Evolutionary conservation across 2,113 vertebrate species (phyloP).

Genomic region (Silurus glanis): DNA sequence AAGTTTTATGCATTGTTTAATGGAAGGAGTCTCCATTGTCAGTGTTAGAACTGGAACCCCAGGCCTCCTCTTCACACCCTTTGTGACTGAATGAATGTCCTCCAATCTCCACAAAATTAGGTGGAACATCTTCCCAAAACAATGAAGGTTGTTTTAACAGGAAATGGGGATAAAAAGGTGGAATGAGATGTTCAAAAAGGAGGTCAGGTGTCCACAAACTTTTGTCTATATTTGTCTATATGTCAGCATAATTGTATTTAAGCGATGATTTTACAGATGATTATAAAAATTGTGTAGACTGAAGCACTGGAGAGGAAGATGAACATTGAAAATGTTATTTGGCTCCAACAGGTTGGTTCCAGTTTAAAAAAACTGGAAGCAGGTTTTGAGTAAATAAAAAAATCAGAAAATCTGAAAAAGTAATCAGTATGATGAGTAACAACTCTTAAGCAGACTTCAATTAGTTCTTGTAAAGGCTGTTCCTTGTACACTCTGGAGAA

Average conservation of each 20-base stretch:
- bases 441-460: background rate
- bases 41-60: background rate
- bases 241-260: too few species aligned
- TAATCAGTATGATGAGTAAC: background rate
- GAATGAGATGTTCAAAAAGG: too few species aligned
- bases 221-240: too few species aligned
- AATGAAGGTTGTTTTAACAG: too few species aligned
- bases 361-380: background rate
- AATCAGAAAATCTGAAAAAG: background rate
- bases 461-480: background rate
- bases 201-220: too few species aligned
- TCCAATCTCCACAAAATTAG: too few species aligned
- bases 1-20: too few species aligned
- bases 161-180: too few species aligned
- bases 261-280: too few species aligned
- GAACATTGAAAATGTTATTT: background rate
- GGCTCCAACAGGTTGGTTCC: background rate
- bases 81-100: too few species aligned
- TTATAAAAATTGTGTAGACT: background rate
- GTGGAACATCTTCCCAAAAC: too few species aligned
- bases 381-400: background rate
- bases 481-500: background rate
- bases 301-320: background rate
- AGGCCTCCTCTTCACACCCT: too few species aligned
- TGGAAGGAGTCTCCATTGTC: background rate